Evolutionary conservation across 2,888 invertebrate genomes (phyloP).

Genomic region (Parochlus steinenii): DNA sequence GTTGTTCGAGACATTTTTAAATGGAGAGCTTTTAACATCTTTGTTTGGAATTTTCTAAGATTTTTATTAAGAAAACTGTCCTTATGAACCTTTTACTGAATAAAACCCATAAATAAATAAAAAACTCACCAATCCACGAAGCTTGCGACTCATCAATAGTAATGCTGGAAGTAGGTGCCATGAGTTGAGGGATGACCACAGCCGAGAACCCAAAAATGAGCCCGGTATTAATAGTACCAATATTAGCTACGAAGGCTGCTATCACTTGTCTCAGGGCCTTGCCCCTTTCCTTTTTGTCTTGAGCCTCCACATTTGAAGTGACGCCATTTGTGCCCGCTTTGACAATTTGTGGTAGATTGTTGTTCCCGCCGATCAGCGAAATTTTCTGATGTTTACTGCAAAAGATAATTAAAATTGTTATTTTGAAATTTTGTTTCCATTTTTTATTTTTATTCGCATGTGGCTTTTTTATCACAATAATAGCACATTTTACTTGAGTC

Average conservation of each 20-base stretch:
- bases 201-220: conserved; percentile 55
- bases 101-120: conserved; percentile 16
- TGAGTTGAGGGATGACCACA: conserved; percentile 43
- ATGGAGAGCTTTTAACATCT: conserved; percentile 1
- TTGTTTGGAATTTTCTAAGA: not conserved
- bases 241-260: conserved; percentile 44
- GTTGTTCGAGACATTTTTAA: not conserved
- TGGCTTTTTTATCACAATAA: too few relatives aligned
- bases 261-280: conserved; percentile 38
- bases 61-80: conserved; percentile 14
- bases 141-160: conserved; percentile 38
- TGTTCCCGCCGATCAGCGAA: conserved; percentile 5
- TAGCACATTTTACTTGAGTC: too few relatives aligned
- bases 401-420: too few relatives aligned
- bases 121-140: conserved; percentile 48
- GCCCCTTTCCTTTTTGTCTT: conserved; percentile 29
- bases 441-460: too few relatives aligned
- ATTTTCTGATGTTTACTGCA: conserved; percentile 6
- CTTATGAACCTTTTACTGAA: not conserved
- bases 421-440: too few relatives aligned
- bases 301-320: not conserved
- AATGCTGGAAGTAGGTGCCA: conserved; percentile 33
- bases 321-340: conserved; percentile 9
- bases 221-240: conserved; percentile 52
- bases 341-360: conserved; percentile 3